phyloP scores from a whole-genome alignment of 2,797 vertebrate species.

The Xenopus petersii region DNA sequence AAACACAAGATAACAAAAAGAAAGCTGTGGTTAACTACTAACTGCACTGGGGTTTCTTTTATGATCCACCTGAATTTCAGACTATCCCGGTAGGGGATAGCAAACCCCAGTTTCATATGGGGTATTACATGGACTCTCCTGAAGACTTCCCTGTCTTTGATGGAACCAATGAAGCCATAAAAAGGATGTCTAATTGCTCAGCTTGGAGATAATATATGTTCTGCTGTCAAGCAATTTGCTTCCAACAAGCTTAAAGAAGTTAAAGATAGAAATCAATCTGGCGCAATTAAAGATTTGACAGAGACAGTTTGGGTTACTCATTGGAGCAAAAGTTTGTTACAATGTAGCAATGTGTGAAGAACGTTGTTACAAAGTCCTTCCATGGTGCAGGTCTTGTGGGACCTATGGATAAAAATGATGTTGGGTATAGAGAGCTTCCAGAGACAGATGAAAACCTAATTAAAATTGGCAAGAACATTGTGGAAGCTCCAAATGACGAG shows the following conservation, averaged over 20 bases:
- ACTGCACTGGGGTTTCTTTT: conserved; percentile 93
- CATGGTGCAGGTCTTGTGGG: conserved; percentile 90
- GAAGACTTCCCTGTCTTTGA: conserved; percentile 85
- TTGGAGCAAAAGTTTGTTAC: conserved; percentile 83
- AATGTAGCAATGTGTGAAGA: conserved; percentile 90
- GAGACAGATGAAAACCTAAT: conserved; percentile 87
- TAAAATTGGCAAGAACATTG: conserved; percentile 87
- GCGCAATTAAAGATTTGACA: conserved; percentile 72
- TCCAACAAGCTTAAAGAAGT: conserved; percentile 77
- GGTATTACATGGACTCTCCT: conserved; percentile 92
- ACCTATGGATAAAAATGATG: conserved; percentile 90
- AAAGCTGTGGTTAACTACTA: conserved; percentile 72
- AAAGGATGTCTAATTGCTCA: conserved; percentile 78
- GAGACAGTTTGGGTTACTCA: conserved; percentile 74
- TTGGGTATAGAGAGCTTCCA: conserved; percentile 93
- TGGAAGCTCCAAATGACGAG: conserved; percentile 80
- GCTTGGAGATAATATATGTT: conserved; percentile 90
- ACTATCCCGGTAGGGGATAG: conserved; percentile 78
- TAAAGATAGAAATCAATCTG: conserved; percentile 66
- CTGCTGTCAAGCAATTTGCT: conserved; percentile 83
- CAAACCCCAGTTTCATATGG: conserved; percentile 85
- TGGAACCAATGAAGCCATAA: conserved; percentile 87
- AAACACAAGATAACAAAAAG: conserved; percentile 74
- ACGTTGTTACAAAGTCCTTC: conserved; percentile 76
- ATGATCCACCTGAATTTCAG: conserved; percentile 95